Evolutionary conservation across 2,113 vertebrate genomes (phyloP), one percentile per base, ranked within the genome.

Genomic region (Artemisiospiza belli): DNA sequence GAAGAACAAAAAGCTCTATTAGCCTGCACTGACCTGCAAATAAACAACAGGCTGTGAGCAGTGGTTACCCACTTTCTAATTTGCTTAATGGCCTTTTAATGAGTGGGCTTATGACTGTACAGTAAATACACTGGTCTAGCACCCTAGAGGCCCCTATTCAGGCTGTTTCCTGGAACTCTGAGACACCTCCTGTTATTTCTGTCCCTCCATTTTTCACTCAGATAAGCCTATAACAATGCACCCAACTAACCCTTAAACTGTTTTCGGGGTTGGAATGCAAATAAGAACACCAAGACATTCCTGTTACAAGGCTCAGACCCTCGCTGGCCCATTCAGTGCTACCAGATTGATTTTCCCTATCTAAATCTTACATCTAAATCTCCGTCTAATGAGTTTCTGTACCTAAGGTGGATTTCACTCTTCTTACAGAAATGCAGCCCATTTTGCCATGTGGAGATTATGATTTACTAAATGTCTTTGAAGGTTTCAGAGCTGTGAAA

Each of bases 1-100:
- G 76, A 96, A 92, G 93, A 94, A 94, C 93, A 95, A 95, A 96
- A 95, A 90, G 83, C 95, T 94, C 83, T 90, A 92, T 96, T 96
- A 96, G 86, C 92, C 80, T 64, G n/a, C 49, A 84, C 18, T 97
- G 94, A 97, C 94, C 93, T 87, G 90, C 85, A 96, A 96, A 94
- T 82, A 96, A 96, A 96, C 94, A 93, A 92, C 93, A 96, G 92
- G 76, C 85, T 96, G 90, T 68, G 77, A 94, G 93, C 94, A 94
- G 91, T 88, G 92, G 93, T 92, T 95, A 83, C 83, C 79, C 69
- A 89, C 88, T 94, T 95, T 51, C 90, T 95, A 96, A 96, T 95
- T 92, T 96, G 76, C 80, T 88, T 96, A 96, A 96, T 80, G 68
- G 64, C 37, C 44, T 95, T 93, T 96, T 96, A 97, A 97, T 92